Percentiles rank a stretch among this genome's conserved stretches.
These are phyloP conservation scores for Indicator indicator DNA, from an alignment of 2,113 vertebrate genomes.

Conservation along the genomic window DNA sequence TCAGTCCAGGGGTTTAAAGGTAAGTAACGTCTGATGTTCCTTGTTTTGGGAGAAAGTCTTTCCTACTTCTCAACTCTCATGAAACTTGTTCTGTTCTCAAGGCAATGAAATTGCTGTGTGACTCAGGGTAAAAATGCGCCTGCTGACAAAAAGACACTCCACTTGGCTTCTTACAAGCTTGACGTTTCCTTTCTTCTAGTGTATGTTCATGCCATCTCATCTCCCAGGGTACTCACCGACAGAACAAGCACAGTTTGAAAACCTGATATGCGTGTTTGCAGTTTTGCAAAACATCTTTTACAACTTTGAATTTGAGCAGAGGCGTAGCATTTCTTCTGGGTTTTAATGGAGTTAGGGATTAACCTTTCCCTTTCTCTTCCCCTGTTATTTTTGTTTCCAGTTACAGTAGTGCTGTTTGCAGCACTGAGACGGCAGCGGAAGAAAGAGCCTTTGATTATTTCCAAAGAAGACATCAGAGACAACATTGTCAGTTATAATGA, in stretches of 20 bases:
- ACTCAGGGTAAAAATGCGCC: not conserved
- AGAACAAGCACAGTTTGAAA: not conserved
- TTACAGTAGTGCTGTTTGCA: slow-evolving; percentile 93
- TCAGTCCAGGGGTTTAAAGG: not conserved
- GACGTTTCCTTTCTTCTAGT: not conserved
- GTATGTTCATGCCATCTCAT: not conserved
- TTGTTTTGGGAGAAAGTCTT: not conserved
- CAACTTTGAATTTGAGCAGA: not conserved
- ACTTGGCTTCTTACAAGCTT: not conserved
- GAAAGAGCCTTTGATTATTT: slow-evolving; percentile 96
- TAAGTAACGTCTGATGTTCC: not conserved
- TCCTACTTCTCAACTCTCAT: not conserved
- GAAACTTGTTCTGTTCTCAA: slow-evolving; percentile 1
- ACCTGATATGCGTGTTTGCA: not conserved
- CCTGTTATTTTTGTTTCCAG: slow-evolving; percentile 74
- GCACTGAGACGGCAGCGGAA: slow-evolving; percentile 91
- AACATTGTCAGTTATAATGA: slow-evolving; percentile 98
- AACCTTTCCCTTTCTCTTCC: slow-evolving; percentile 22
- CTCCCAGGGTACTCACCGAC: not conserved
- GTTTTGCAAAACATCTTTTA: slow-evolving; percentile 17
- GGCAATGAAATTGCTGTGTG: not conserved
- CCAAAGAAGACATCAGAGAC: slow-evolving; percentile 96
- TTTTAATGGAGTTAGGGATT: slow-evolving; percentile 48
- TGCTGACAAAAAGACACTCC: not conserved
- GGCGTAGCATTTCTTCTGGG: not conserved